Base-by-base conservation (phyloP, 2,797 vertebrate genomes). In the Acrossocheilus wenchowensis region DNA sequence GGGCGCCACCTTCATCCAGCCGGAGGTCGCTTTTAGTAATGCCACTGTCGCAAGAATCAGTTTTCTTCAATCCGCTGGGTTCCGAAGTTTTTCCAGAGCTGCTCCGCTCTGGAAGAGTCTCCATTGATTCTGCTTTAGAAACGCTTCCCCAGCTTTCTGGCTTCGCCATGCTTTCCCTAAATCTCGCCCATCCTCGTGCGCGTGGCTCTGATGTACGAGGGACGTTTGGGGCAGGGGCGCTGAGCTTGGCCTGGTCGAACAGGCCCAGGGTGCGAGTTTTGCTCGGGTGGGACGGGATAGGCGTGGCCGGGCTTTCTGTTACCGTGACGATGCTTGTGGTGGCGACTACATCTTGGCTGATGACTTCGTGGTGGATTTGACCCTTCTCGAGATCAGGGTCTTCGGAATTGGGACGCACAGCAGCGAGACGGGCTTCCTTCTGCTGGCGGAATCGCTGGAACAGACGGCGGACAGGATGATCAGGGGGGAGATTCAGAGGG, bases 1-100 rank as follows among this genome's bases (percentile, higher is more conserved):
- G 91, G 0, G 95, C 97, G 0, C 97, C 96, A 0, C 92, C 96
- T 6, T 96, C 98, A 93, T 99, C 98, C 93, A 99, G 94, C 5
- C 98, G 97, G 92, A 99, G 93, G 94, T 99, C 98, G 17, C 98
- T 99, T 93, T 98, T 99, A 89, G 98, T 99, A 92, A 99, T 99
- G 80, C 98, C 98, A 1, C 98, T 99, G 88, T 99, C 98, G 19
- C 98, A 99, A 0, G 98, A 99, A 94, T 99, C 98, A 0, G 98
- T 99, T 94, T 99, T 99, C 96, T 98, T 99, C 85, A 99, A 93
- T 0, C 96, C 96, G 83, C 94, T 95, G 0, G 96, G 91, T n/a
- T 94, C 94, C 0, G 88, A 91, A 0, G 87, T 94, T 94, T 97
- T 97, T 89, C 97, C 48, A 4, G 85, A 86, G 45, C 78, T 97